Conservation (phyloP, 2,113 vertebrate species). For the Proterorhinus semilunaris region DNA sequence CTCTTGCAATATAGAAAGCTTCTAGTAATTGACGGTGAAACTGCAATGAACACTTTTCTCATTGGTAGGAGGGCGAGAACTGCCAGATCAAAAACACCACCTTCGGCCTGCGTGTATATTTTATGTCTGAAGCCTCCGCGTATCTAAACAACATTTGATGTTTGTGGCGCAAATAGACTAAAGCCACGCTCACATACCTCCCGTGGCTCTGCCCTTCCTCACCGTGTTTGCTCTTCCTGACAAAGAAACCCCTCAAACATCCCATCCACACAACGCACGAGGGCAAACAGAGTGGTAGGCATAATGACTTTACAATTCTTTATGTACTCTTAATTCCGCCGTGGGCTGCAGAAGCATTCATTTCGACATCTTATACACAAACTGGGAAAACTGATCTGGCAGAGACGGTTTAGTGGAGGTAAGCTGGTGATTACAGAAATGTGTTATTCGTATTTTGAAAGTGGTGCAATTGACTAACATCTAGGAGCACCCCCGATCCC, state of each 20-base stretch:
- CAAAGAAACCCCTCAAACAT: background rate
- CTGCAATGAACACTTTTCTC: constrained; percentile 3
- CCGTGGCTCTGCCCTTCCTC: constrained; percentile 2
- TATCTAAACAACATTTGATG: constrained; percentile 8
- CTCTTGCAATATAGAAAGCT: constrained; percentile 42
- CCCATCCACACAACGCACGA: background rate
- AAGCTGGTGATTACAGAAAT: too few species aligned
- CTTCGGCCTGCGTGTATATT: background rate
- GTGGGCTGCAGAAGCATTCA: background rate
- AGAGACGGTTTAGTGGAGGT: too few species aligned
- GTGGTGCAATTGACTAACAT: too few species aligned
- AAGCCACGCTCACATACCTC: background rate
- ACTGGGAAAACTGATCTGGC: too few species aligned
- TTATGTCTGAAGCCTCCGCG: background rate
- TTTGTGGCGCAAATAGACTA: constrained; percentile 9
- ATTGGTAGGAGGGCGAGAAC: background rate
- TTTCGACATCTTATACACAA: background rate
- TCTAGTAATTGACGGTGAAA: constrained; percentile 7
- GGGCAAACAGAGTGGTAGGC: background rate
- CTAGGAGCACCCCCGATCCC: too few species aligned
- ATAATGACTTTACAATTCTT: background rate
- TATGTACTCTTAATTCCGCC: background rate
- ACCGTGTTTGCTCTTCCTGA: constrained; percentile 19
- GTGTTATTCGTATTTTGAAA: too few species aligned
- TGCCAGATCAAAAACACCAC: background rate